Evolutionary conservation across 2,113 vertebrate genomes (phyloP), one percentile per base, ranked within the genome.

Genomic region (Poicephalus meyeri): DNA sequence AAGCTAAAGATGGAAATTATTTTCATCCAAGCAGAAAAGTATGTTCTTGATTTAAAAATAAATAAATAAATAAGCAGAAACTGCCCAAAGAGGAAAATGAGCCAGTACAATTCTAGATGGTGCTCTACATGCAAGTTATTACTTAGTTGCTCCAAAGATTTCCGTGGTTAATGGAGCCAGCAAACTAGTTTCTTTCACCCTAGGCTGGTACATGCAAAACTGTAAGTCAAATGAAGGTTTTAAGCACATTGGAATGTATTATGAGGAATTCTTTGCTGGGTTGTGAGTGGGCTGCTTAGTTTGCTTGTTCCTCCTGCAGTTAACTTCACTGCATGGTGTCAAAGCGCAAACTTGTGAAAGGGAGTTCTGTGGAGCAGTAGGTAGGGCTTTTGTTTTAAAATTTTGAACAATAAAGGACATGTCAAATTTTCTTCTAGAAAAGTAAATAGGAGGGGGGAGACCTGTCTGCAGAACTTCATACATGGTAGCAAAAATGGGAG

Each of bases 141-240:
- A 41, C 47, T 82, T 46, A 65, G 20, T 39, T 77, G 12, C 17
- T 77, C 26, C 56, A 44, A 83, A 61, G 13, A 63, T 81, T 88
- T 80, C 6, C 29, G 14, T 63, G 3, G 64, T 60, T 77, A 71
- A 49, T 16, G 13, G 13, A 70, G 28, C 23, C 33, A 37, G 7
- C 7, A 80, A 73, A 56, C 3, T 47, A 35, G 3, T 58, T 86
- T 63, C 21, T 5, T 70, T 86, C 11, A 44, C 7, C 18, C 3
- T 0, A 0, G 16, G 55, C 39, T 78, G 5, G 5, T 37, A 42
- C 3, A 4, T 37, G 13, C 13, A 74, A 74, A 86, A 71, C 4
- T 58, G 24, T 16, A 42, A 52, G 16, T 44, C 12, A 74, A 12
- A 80, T 70, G 18, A 53, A 18, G n/a, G 5, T 7, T 87, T 76